Conservation (phyloP, 2,888 invertebrate species). For the Lydus trimaculatus region DNA sequence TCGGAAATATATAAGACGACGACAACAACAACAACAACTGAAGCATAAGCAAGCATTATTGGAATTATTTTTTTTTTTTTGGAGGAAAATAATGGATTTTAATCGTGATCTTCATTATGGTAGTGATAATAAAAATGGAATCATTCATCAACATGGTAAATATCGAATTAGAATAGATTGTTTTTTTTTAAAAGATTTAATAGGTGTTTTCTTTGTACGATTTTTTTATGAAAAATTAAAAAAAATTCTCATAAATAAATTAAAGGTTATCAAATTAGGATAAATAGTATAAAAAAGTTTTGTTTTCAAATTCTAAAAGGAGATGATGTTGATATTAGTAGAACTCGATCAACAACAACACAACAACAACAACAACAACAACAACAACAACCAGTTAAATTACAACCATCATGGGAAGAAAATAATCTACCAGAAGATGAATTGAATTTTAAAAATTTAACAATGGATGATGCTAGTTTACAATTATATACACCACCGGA, state of each 20-base stretch:
- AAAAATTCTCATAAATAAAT: not conserved
- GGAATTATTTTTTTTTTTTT: not conserved
- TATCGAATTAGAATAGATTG: not conserved
- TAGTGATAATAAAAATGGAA: conserved; percentile 8
- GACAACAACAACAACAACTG: too few species aligned
- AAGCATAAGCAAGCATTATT: too few species aligned
- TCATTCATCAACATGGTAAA: conserved; percentile 2
- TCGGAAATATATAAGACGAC: not conserved
- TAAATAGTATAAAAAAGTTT: not conserved
- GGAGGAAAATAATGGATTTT: not conserved
- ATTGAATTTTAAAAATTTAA: conserved; percentile 74
- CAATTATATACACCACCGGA: conserved; percentile 81
- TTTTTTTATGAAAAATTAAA: not conserved
- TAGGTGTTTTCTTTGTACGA: not conserved
- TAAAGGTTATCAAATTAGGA: not conserved
- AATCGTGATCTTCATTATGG: not conserved
- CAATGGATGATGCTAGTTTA: conserved; percentile 72
- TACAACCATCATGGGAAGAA: conserved; percentile 90
- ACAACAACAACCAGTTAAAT: conserved; percentile 75
- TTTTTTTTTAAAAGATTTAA: not conserved
- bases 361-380: not conserved
- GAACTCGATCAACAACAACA: not conserved
- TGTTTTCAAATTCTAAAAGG: conserved; percentile 11
- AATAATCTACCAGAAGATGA: conserved; percentile 84
- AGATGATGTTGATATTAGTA: not conserved